Evolutionary conservation across 1,140 invertebrate genomes (phyloP).

Genomic region (Brevipalpus yothersi): DNA sequence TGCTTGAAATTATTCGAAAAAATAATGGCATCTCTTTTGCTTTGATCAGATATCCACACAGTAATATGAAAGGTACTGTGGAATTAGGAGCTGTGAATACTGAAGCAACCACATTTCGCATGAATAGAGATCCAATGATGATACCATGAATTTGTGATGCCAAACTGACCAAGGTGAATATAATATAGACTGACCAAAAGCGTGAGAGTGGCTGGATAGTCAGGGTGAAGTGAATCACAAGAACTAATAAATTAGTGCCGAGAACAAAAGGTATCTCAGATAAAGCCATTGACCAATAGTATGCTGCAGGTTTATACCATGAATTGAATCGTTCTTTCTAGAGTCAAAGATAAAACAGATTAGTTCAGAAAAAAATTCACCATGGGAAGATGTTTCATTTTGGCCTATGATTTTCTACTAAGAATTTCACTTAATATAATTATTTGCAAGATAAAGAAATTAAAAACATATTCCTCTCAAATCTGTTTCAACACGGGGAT

Average conservation of each 20-base stretch:
- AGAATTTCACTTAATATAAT: no score
- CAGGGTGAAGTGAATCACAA: neutral
- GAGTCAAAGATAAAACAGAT: slow-evolving; percentile 31
- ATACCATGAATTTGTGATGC: slow-evolving; percentile 2
- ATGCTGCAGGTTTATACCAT: slow-evolving; percentile 16
- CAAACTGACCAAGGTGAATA: neutral
- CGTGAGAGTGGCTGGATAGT: slow-evolving; percentile 17
- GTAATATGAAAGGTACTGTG: neutral
- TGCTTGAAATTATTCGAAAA: slow-evolving; percentile 29
- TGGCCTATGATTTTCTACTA: no score
- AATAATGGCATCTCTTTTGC: neutral
- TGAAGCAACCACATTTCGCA: neutral
- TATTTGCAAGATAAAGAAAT: no score
- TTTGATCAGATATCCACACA: slow-evolving; percentile 2
- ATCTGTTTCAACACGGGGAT: no score
- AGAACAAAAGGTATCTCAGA: slow-evolving; percentile 2
- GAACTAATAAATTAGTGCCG: neutral
- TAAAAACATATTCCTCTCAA: no score
- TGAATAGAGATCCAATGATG: slow-evolving; percentile 1
- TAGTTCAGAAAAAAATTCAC: no score
- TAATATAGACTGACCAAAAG: neutral
- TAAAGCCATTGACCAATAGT: neutral
- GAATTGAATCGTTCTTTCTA: slow-evolving; percentile 77
- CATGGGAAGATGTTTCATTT: no score
- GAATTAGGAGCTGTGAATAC: slow-evolving; percentile 1